Base-by-base conservation (phyloP, 2,113 vertebrate genomes). In the Nerophis ophidion region DNA sequence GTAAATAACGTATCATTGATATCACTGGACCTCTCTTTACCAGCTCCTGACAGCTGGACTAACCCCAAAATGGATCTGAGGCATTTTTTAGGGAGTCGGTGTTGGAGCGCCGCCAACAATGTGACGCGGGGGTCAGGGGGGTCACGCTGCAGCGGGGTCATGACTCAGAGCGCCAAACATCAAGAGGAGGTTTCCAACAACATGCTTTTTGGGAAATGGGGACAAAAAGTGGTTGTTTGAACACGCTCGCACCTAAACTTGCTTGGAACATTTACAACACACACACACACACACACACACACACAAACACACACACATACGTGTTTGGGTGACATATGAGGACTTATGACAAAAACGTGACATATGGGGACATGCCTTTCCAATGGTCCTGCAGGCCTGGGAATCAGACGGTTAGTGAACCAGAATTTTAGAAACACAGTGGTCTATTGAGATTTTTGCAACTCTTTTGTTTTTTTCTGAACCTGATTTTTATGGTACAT, bases 171-270 rank as follows among this genome's bases (percentile, higher is more conserved):
- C 65, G 36, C 68, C 60, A 52, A 80, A 81, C 80, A 72, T 85
- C 70, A 79, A 83, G 75, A 84, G 84, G 80, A 63, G 81, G 66
- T 59, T 69, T 52, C 72, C 66, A 76, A 84, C 15, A 56, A 76
- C 73, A 79, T 65, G 68, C 72, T 74, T 85, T 74, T 46, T 40
- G 38, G 50, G 19, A 15, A 19, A 16, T 16, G 47, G 0, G 77
- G 56, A 63, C 71, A 76, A 64, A 46, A 66, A 65, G 55, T 63
- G 45, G 76, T 74, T 79, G 80, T 64, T 78, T 49, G 66, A 69
- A 90, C 83, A 78, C 81, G 81, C 70, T 79, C 49, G 14, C 69
- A 56, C 61, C 65, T 60, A 76, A 79, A 74, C 26, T 26, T 26
- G 26, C 26, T 26, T 26, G 26, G 26, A 26, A 26, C 4, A 26